These are phyloP conservation scores for Drosophila kepulauana DNA, from an alignment of 1,140 invertebrate species.

Conservation along the genomic window DNA sequence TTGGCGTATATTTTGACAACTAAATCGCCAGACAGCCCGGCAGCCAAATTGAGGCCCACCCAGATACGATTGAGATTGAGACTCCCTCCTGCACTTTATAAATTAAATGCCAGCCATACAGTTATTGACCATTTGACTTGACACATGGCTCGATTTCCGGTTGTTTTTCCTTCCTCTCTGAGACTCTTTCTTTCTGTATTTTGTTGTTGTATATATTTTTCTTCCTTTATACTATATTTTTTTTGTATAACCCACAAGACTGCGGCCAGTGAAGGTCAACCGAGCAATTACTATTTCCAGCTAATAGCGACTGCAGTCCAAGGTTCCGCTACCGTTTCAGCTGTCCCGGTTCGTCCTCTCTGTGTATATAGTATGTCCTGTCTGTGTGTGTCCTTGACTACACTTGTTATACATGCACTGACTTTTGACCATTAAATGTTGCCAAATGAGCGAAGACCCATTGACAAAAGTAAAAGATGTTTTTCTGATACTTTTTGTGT, in stretches of 20 bases:
- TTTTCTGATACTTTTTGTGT: background rate
- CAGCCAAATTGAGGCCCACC: slow-evolving; percentile 50
- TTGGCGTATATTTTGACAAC: slow-evolving; percentile 79
- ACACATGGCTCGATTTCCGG: slow-evolving; percentile 78
- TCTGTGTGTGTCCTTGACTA: slow-evolving; percentile 67
- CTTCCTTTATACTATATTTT: background rate
- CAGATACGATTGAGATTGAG: slow-evolving; percentile 18
- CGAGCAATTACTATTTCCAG: slow-evolving; percentile 65
- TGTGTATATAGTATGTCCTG: background rate
- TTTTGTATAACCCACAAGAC: slow-evolving; percentile 61
- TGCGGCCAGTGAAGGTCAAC: slow-evolving; percentile 74
- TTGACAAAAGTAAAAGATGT: slow-evolving; percentile 22
- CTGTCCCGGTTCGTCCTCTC: slow-evolving; percentile 23
- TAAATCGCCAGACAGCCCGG: slow-evolving; percentile 63
- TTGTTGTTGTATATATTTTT: background rate
- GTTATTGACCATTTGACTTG: slow-evolving; percentile 63
- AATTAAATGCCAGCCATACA: slow-evolving; percentile 70
- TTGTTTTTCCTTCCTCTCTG: slow-evolving; percentile 52
- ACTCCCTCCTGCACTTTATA: slow-evolving; percentile 50
- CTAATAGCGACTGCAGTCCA: slow-evolving; percentile 60
- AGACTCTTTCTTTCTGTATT: slow-evolving; percentile 1
- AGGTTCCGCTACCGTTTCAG: slow-evolving; percentile 41
- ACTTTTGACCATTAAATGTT: slow-evolving; percentile 11
- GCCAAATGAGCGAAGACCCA: slow-evolving; percentile 10
- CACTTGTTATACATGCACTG: slow-evolving; percentile 51